Evolutionary conservation across 2,113 vertebrate species (phyloP).

Genomic region (Gobiocypris rarus): DNA sequence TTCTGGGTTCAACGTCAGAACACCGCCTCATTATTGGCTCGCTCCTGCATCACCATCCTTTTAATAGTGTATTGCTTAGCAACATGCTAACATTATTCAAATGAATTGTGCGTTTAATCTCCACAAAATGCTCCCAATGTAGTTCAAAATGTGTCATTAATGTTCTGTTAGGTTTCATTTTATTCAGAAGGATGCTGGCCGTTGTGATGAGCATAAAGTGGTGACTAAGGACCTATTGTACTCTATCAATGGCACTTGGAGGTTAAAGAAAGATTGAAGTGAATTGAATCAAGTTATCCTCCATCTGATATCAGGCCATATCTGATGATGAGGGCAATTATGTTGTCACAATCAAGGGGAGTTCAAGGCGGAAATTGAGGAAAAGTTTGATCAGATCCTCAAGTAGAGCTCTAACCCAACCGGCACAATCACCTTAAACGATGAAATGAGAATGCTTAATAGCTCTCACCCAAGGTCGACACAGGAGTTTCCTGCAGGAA

Average conservation of each 20-base stretch:
- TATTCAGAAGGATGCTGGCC: neutral
- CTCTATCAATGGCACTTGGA: neutral
- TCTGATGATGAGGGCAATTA: constrained; percentile 17
- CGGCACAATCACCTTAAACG: neutral
- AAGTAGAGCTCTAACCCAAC: neutral
- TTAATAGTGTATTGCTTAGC: too few species aligned
- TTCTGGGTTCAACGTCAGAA: too few species aligned
- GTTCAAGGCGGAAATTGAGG: neutral
- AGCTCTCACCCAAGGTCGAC: neutral
- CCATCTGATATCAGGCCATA: neutral
- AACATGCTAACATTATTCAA: too few species aligned
- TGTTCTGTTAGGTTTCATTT: neutral
- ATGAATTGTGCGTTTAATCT: too few species aligned
- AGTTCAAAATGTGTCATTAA: too few species aligned
- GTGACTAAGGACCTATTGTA: neutral
- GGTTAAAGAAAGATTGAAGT: neutral
- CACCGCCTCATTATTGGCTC: too few species aligned
- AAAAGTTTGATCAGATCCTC: constrained; percentile 3
- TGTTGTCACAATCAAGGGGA: constrained; percentile 7
- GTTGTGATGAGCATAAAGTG: neutral
- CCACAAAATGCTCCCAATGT: too few species aligned
- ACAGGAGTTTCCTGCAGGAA: neutral
- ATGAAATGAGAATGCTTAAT: neutral
- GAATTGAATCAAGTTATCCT: constrained; percentile 9
- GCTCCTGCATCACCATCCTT: too few species aligned